Conservation (phyloP, 2,888 invertebrate species). For the Ypsolopha scabrella region DNA sequence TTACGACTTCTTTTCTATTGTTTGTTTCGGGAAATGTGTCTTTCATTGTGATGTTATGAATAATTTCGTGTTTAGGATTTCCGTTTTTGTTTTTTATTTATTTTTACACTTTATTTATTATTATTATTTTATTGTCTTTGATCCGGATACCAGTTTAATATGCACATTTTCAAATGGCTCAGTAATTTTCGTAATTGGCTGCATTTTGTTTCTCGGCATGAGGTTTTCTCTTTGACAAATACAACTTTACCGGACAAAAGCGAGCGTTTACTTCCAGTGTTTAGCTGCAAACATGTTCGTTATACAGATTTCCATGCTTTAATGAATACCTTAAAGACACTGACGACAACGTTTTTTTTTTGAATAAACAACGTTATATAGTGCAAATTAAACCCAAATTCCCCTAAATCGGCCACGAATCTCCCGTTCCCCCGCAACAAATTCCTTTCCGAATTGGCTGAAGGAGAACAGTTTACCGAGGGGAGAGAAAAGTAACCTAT, state of each 20-base stretch:
- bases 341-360: constrained; percentile 14
- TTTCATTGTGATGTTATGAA: background rate
- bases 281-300: too few species aligned
- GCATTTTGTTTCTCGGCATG: too few species aligned
- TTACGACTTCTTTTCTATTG: background rate
- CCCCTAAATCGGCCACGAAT: background rate
- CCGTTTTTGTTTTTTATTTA: background rate
- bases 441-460: constrained; percentile 63
- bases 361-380: constrained; percentile 34
- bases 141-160: background rate
- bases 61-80: too few species aligned
- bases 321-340: background rate
- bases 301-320: too few species aligned
- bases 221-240: too few species aligned
- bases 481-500: constrained; percentile 75
- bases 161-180: background rate
- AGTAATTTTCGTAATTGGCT: background rate
- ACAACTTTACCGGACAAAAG: too few species aligned
- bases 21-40: background rate
- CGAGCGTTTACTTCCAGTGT: too few species aligned
- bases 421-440: constrained; percentile 51
- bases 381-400: constrained; percentile 52
- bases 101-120: background rate
- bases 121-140: background rate
- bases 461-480: constrained; percentile 51